Evolutionary conservation across 2,888 invertebrate species (phyloP).

Genomic region (Matsumyia berberina): DNA sequence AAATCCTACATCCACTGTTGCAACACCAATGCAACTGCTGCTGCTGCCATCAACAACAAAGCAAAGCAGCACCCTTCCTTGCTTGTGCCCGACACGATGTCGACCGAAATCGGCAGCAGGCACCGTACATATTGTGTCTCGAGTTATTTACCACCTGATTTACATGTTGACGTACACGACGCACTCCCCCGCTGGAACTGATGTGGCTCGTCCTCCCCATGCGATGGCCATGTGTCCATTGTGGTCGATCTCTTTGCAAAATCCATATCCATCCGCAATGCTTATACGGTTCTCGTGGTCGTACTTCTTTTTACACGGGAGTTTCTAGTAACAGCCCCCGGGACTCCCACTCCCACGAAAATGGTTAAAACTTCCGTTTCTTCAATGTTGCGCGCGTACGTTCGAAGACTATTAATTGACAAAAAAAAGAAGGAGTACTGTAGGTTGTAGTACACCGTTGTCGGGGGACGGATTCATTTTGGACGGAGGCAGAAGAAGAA

Average conservation of each 20-base stretch:
- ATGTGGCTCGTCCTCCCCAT: not conserved
- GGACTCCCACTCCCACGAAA: slow-evolving; percentile 42
- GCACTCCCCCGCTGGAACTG: slow-evolving; percentile 39
- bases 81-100: slow-evolving; percentile 59
- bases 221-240: slow-evolving; percentile 61
- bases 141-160: slow-evolving; percentile 76
- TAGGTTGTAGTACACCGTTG: slow-evolving; percentile 17
- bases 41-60: slow-evolving; percentile 10
- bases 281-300: slow-evolving; percentile 38
- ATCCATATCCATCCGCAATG: slow-evolving; percentile 61
- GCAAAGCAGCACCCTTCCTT: not conserved
- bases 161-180: slow-evolving; percentile 75
- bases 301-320: slow-evolving; percentile 43
- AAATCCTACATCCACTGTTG: slow-evolving; percentile 52
- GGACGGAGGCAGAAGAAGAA: slow-evolving; percentile 1
- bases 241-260: slow-evolving; percentile 58
- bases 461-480: slow-evolving; percentile 1
- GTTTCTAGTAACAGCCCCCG: slow-evolving; percentile 25
- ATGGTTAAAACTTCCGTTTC: slow-evolving; percentile 75
- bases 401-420: slow-evolving; percentile 72
- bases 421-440: slow-evolving; percentile 36
- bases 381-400: slow-evolving; percentile 60
- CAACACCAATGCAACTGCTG: slow-evolving; percentile 35
- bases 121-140: slow-evolving; percentile 69
- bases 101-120: slow-evolving; percentile 61